A percentile compares a stretch with the other conserved stretches of the same genome.
Conservation (phyloP, 2,113 vertebrate genomes). For the Corythornis cristatus region DNA sequence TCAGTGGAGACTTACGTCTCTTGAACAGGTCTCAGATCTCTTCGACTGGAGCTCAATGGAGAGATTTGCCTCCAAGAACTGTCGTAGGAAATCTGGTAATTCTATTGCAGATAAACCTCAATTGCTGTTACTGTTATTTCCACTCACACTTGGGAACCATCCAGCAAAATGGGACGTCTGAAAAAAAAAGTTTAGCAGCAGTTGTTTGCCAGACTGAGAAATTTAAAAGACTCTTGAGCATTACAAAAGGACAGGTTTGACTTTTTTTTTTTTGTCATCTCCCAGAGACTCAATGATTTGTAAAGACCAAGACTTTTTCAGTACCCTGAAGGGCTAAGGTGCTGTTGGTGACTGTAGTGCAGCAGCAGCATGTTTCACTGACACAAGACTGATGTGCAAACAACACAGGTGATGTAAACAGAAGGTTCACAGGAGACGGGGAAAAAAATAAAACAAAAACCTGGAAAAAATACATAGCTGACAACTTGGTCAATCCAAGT, state of each 20-base stretch:
- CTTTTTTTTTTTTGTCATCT: not conserved
- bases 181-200: not conserved
- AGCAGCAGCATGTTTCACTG: not conserved
- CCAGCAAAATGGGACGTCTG: slow-evolving; percentile 18
- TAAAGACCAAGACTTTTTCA: not conserved
- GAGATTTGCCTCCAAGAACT: not conserved
- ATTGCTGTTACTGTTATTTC: not conserved
- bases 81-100: not conserved
- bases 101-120: not conserved
- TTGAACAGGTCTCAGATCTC: not conserved
- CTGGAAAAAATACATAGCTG: not conserved
- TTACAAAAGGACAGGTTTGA: not conserved
- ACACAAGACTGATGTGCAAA: not conserved
- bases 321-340: not conserved
- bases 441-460: not conserved
- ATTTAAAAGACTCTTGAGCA: not conserved
- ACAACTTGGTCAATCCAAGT: not conserved
- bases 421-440: not conserved
- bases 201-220: not conserved
- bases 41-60: not conserved
- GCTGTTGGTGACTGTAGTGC: not conserved
- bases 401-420: rapidly evolving
- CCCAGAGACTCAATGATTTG: not conserved
- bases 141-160: not conserved
- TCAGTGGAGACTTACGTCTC: not conserved